These are phyloP conservation scores for Ophraella communa DNA, from an alignment of 2,888 invertebrate genomes.

Conservation along the genomic window DNA sequence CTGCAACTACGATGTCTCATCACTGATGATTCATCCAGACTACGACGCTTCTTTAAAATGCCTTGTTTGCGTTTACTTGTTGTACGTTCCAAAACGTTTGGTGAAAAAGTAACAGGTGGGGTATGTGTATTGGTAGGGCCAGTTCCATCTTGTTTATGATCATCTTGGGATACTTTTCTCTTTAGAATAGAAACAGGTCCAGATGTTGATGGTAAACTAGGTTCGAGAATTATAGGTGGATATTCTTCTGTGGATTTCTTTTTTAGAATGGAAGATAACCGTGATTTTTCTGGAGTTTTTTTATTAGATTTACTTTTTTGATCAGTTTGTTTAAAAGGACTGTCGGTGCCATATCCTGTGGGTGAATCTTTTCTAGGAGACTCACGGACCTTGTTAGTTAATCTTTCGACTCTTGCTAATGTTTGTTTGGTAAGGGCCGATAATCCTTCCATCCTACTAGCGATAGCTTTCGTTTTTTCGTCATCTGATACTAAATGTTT, in stretches of 20 bases:
- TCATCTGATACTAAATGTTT: conserved; percentile 35
- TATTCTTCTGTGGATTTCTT: conserved; percentile 67
- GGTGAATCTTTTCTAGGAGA: conserved; percentile 41
- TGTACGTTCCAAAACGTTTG: conserved; percentile 73
- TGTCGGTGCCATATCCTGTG: conserved; percentile 25
- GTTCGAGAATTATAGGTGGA: conserved; percentile 27
- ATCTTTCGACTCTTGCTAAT: conserved; percentile 71
- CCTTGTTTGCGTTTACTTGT: conserved; percentile 72
- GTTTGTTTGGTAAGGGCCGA: conserved; percentile 71
- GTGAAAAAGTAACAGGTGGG: conserved; percentile 82
- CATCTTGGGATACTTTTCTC: conserved; percentile 63
- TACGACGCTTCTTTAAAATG: conserved; percentile 83
- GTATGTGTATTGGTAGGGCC: conserved; percentile 58
- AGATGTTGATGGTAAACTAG: conserved; percentile 38
- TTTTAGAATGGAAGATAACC: conserved; percentile 68
- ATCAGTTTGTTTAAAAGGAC: conserved; percentile 34
- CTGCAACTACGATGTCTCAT: conserved; percentile 73
- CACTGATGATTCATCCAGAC: conserved; percentile 80
- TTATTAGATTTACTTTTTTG: conserved; percentile 19
- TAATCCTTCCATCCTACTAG: conserved; percentile 69
- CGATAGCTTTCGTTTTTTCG: conserved; percentile 51
- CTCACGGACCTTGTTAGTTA: conserved; percentile 60
- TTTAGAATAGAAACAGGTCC: conserved; percentile 67
- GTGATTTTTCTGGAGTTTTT: conserved; percentile 30
- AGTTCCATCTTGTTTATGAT: conserved; percentile 53